Conservation (phyloP, 1,140 invertebrate genomes). For the Ceratitis capitata region DNA sequence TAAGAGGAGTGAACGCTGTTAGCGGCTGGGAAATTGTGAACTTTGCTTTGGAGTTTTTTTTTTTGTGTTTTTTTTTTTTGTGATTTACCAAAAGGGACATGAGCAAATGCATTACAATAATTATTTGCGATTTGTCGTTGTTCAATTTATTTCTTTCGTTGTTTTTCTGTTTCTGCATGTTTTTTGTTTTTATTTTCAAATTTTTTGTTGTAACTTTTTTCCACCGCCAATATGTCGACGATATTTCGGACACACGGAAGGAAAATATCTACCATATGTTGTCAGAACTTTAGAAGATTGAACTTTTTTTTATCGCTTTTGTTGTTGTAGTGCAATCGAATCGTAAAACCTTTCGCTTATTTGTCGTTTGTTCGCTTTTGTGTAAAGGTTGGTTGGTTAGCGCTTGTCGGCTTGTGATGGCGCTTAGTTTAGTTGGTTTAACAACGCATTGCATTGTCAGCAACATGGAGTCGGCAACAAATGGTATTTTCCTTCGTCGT, state of each 20-base stretch:
- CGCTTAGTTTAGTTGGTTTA: slow-evolving; percentile 4
- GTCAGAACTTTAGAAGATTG: neutral
- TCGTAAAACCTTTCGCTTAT: slow-evolving; percentile 24
- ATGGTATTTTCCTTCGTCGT: slow-evolving; percentile 10
- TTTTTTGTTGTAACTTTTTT: neutral
- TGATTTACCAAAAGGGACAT: neutral
- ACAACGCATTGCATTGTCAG: neutral
- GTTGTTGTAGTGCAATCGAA: neutral
- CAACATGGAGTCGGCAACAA: neutral
- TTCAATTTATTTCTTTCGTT: neutral
- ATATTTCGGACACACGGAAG: neutral
- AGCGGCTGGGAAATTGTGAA: neutral
- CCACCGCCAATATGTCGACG: neutral
- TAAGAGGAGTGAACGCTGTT: neutral
- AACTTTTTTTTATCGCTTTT: neutral
- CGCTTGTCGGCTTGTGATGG: slow-evolving; percentile 5
- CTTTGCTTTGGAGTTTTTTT: too few relatives aligned
- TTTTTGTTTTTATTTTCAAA: neutral
- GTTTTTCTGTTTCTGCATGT: neutral
- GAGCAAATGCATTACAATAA: neutral
- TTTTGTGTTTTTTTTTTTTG: neutral
- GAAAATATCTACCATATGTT: neutral
- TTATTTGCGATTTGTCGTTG: slow-evolving; percentile 36
- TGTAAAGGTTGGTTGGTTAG: too few relatives aligned
- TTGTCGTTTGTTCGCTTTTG: neutral